phyloP scores from a whole-genome alignment of 2,888 invertebrate genomes.

The Diachrysia chrysitis region DNA sequence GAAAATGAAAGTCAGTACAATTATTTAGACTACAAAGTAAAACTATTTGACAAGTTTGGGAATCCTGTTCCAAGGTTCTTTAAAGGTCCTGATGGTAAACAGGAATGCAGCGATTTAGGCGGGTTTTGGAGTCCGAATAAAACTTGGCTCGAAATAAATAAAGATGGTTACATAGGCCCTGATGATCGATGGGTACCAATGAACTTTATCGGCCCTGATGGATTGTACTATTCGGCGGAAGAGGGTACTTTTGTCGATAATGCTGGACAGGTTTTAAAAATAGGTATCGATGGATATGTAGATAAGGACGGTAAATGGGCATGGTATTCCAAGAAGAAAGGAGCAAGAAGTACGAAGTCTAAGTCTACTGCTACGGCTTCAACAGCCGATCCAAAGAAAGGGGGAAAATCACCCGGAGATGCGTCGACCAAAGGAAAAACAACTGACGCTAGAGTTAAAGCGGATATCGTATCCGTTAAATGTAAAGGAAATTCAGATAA shows the following conservation, averaged over 20 bases:
- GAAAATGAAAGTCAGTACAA: slow-evolving; percentile 77
- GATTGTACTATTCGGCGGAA: slow-evolving; percentile 79
- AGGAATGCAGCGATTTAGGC: slow-evolving; percentile 83
- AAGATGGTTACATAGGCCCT: slow-evolving; percentile 83
- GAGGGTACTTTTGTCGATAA: slow-evolving; percentile 79
- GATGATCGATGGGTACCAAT: slow-evolving; percentile 84
- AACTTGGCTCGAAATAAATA: slow-evolving; percentile 82
- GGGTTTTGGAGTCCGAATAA: slow-evolving; percentile 81
- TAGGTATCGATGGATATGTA: slow-evolving; percentile 83
- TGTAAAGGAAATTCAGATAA: slow-evolving; percentile 53
- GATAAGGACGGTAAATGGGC: slow-evolving; percentile 83
- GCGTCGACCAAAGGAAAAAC: slow-evolving; percentile 46
- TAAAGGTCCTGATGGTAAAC: slow-evolving; percentile 82
- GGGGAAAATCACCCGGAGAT: slow-evolving; percentile 30
- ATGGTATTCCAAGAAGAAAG: slow-evolving; percentile 71
- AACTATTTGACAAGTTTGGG: slow-evolving; percentile 80
- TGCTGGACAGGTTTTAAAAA: slow-evolving; percentile 68
- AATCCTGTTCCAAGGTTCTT: slow-evolving; percentile 81
- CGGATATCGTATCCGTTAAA: slow-evolving; percentile 35
- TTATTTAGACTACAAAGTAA: slow-evolving; percentile 84
- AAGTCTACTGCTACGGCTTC: slow-evolving; percentile 64
- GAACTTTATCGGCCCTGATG: slow-evolving; percentile 83
- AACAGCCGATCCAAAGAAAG: slow-evolving; percentile 56
- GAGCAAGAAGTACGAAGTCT: slow-evolving; percentile 41
- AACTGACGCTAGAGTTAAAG: slow-evolving; percentile 14